phyloP scores from a whole-genome alignment of 2,113 vertebrate genomes.

The Microtus pennsylvanicus region DNA sequence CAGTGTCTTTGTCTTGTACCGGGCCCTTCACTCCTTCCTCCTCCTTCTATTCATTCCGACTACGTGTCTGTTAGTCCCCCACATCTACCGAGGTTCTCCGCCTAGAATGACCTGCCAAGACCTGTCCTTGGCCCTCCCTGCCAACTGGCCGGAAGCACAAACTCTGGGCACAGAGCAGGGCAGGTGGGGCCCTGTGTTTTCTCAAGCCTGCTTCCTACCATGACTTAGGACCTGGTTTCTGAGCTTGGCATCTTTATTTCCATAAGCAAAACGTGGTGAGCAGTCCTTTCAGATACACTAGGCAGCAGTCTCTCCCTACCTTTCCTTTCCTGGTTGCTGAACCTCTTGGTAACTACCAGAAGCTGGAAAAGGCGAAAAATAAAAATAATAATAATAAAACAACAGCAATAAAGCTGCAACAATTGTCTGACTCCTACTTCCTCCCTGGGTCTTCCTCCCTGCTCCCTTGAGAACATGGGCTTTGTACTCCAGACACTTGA shows the following conservation, averaged over 20 bases:
- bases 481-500: neutral
- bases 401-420: neutral
- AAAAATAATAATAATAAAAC: neutral
- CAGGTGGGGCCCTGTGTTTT: neutral
- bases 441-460: constrained; percentile 3
- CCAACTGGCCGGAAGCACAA: neutral
- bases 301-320: neutral
- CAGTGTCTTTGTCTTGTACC: neutral
- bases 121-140: neutral
- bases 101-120: neutral
- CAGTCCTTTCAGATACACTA: neutral
- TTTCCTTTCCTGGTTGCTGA: neutral
- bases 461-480: neutral
- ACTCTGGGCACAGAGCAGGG: neutral
- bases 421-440: neutral
- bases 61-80: neutral
- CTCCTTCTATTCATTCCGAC: neutral
- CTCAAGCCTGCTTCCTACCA: neutral
- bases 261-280: neutral
- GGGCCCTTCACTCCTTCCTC: neutral
- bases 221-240: constrained; percentile 6
- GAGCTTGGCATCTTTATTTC: neutral
- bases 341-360: neutral
- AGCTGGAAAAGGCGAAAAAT: neutral
- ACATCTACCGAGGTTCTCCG: neutral